A percentile compares a stretch with the other conserved stretches of the same genome.
Evolutionary conservation across 2,797 vertebrate species (phyloP).

Genomic region (Synanceia verrucosa): DNA sequence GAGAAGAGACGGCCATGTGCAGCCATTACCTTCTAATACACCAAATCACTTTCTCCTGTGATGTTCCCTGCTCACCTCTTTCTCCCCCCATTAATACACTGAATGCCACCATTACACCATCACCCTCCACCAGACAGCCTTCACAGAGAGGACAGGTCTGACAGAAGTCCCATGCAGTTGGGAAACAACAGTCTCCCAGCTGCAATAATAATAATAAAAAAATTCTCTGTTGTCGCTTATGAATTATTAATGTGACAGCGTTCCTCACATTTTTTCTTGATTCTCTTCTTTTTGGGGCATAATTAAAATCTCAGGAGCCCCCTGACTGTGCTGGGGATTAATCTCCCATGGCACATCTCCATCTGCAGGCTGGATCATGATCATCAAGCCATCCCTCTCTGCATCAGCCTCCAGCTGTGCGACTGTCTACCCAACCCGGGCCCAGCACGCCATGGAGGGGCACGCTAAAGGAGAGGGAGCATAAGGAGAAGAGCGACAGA

Average conservation of each 20-base stretch:
- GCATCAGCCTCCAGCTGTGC: constrained; percentile 77
- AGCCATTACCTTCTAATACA: constrained; percentile 7
- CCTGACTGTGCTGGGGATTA: constrained; percentile 81
- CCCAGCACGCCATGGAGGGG: constrained; percentile 2
- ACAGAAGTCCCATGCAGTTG: constrained; percentile 27
- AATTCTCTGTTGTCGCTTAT: constrained; percentile 52
- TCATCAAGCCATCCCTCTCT: constrained; percentile 62
- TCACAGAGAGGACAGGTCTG: constrained; percentile 24
- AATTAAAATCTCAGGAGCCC: constrained; percentile 80
- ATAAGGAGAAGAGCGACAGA: neutral
- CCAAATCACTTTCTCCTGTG: constrained; percentile 15
- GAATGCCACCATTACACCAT: constrained; percentile 26
- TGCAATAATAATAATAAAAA: constrained; percentile 22
- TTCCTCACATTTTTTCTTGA: constrained; percentile 39
- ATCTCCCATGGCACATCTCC: constrained; percentile 84
- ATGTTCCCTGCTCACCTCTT: neutral
- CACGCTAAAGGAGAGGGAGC: neutral
- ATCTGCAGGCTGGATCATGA: constrained; percentile 75
- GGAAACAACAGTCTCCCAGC: constrained; percentile 19
- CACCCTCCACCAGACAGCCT: constrained; percentile 15
- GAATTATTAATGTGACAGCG: constrained; percentile 66
- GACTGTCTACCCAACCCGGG: constrained; percentile 57
- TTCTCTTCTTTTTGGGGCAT: constrained; percentile 54
- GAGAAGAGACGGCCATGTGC: neutral
- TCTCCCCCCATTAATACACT: neutral